These are phyloP conservation scores for Polia nebulosa DNA, from an alignment of 2,888 invertebrate genomes.

Conservation along the genomic window DNA sequence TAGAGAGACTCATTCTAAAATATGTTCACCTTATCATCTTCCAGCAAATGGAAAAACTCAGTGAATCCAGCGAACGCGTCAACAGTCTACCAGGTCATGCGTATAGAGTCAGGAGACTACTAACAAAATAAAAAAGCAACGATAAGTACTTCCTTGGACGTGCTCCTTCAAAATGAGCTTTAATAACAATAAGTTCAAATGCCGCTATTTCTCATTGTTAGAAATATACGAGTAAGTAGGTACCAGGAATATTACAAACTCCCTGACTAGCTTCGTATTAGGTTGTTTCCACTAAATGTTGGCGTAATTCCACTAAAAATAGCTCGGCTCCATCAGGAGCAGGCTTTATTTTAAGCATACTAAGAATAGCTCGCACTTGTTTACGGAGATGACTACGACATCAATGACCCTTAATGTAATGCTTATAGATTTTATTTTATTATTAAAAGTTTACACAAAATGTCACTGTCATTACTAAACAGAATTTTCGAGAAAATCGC, in stretches of 20 bases:
- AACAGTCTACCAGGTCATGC: conserved; percentile 94
- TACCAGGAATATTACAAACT: neutral
- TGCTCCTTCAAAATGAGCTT: no score
- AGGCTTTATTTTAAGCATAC: conserved; percentile 12
- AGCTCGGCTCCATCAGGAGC: neutral
- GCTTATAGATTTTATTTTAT: no score
- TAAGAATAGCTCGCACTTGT: conserved; percentile 20
- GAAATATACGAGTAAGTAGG: neutral
- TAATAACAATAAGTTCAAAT: neutral
- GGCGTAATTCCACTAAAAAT: conserved; percentile 25
- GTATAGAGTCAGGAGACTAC: conserved; percentile 95
- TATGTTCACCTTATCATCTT: no score
- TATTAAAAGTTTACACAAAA: no score
- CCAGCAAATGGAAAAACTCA: conserved; percentile 94
- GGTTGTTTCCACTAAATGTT: neutral
- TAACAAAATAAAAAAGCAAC: no score
- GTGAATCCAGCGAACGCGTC: conserved; percentile 91
- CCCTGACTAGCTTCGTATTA: neutral
- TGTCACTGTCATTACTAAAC: no score
- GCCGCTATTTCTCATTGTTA: neutral
- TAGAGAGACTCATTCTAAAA: no score
- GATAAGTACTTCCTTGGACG: no score
- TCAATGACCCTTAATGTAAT: neutral
- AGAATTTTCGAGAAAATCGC: neutral
- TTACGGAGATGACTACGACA: neutral